Conservation (phyloP, 2,888 invertebrate genomes). For the Endomychus coccineus region DNA sequence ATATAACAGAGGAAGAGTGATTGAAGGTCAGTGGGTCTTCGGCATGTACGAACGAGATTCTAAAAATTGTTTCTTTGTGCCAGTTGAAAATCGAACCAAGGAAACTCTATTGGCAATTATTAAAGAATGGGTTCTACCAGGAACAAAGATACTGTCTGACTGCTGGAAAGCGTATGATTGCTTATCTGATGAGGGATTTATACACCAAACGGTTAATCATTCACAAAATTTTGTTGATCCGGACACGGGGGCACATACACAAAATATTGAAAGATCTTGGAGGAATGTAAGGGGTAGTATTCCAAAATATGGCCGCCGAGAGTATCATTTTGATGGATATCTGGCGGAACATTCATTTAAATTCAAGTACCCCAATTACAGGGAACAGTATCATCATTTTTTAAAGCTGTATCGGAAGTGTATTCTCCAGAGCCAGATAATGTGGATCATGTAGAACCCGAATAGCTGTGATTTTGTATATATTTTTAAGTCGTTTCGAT, state of each 20-base stretch:
- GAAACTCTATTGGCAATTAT: constrained; percentile 12
- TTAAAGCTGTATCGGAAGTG: too few relatives aligned
- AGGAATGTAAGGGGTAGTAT: neutral
- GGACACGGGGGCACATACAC: constrained; percentile 16
- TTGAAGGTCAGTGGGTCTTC: constrained; percentile 10
- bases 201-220: constrained; percentile 21
- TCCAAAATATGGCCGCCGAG: neutral
- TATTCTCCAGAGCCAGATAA: too few relatives aligned
- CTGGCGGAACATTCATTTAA: constrained; percentile 4
- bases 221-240: constrained; percentile 25
- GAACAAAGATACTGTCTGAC: constrained; percentile 12
- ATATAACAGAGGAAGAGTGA: constrained; percentile 3
- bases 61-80: constrained; percentile 7
- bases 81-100: constrained; percentile 2
- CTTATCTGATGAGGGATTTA: constrained; percentile 10
- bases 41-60: constrained; percentile 7
- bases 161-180: constrained; percentile 14
- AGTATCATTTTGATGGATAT: constrained; percentile 4
- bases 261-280: constrained; percentile 3
- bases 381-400: too few relatives aligned
- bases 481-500: too few relatives aligned
- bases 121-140: constrained; percentile 9
- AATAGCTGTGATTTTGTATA: too few relatives aligned
- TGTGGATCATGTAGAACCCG: too few relatives aligned
- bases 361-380: too few relatives aligned